Evolutionary conservation across 2,888 invertebrate species (phyloP), one percentile per base, ranked within the genome.

Genomic region (Deroplatys truncata): DNA sequence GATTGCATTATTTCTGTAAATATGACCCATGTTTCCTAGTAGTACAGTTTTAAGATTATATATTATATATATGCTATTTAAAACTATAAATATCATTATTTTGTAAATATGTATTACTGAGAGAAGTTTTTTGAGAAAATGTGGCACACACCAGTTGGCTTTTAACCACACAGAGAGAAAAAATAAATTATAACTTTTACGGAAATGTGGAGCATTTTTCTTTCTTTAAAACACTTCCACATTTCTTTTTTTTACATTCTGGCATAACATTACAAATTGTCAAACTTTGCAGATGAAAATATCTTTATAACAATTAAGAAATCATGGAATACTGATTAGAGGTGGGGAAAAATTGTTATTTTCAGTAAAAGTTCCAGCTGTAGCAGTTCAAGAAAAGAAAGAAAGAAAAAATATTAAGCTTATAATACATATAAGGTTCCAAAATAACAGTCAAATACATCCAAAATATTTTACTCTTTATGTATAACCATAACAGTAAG

Each of bases 21-120:
- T 88, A 88, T 83, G 84, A 88, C 28, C 88, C 49, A 84, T 56
- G 84, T 88, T 88, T 87, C 87, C 87, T 87, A 87, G 87, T 87
- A 87, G 87, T 82, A n/a, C 87, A 87, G 83, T 87, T 87, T 87
- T 87, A 87, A 35, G 31, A 87, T 87, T 82, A 87, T 87, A 87
- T 87, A 82, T 82, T 87, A 87, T 87, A 87, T 87, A 87, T 83
- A 87, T 87, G 87, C 87, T 87, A 87, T 87, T 87, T 87, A 87
- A 87, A 87, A 84, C 49, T 84, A 88, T 88, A 88, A 88, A 84
- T 88, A 88, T 84, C 72, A 88, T 88, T 84, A 89, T 89, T 89
- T 89, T 90, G 88, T 90, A 88, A 85, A 88, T 88, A 88, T 88
- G 85, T 88, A 88, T 90, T 88, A 85, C 83, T 82, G 83, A 89